A percentile compares a stretch with the other conserved stretches of the same genome.
Conservation (phyloP, 2,113 vertebrate species). For the Chroicocephalus ridibundus region DNA sequence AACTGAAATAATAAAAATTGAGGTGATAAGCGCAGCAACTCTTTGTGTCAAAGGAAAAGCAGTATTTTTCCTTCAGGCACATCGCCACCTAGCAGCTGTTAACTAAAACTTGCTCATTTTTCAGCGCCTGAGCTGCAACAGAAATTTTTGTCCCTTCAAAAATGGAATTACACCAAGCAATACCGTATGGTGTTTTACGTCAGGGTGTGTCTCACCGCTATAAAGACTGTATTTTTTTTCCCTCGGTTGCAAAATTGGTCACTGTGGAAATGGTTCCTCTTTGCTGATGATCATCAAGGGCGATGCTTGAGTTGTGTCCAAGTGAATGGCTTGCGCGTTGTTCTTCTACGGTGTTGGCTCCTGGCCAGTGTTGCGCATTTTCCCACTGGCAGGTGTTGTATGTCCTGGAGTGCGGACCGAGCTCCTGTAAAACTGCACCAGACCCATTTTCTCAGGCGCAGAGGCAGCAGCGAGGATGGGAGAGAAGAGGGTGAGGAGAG, state of each 20-base stretch:
- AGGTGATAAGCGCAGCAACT: neutral
- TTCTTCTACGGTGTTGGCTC: neutral
- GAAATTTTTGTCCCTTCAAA: neutral
- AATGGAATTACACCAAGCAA: neutral
- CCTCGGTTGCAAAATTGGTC: neutral
- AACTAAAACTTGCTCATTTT: neutral
- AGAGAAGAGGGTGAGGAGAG: too few relatives aligned
- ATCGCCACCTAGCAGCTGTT: slow-evolving; percentile 35
- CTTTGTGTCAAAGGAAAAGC: neutral
- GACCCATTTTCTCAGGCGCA: neutral
- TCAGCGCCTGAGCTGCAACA: neutral
- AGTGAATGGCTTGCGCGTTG: neutral
- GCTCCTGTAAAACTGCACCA: too few relatives aligned
- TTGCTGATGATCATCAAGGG: neutral
- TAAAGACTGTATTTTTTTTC: neutral
- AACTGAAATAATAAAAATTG: neutral
- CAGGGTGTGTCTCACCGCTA: neutral
- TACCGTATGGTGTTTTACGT: neutral
- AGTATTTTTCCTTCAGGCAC: neutral
- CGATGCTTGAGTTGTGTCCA: neutral
- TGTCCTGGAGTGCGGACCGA: neutral
- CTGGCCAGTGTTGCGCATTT: fast-evolving
- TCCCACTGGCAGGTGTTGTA: too few relatives aligned
- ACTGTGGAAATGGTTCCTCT: neutral
- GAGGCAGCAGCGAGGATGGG: neutral